A percentile compares a stretch with the other conserved stretches of the same genome.
phyloP scores from a whole-genome alignment of 2,797 vertebrate species.

The Oreonectes daqikongensis region DNA sequence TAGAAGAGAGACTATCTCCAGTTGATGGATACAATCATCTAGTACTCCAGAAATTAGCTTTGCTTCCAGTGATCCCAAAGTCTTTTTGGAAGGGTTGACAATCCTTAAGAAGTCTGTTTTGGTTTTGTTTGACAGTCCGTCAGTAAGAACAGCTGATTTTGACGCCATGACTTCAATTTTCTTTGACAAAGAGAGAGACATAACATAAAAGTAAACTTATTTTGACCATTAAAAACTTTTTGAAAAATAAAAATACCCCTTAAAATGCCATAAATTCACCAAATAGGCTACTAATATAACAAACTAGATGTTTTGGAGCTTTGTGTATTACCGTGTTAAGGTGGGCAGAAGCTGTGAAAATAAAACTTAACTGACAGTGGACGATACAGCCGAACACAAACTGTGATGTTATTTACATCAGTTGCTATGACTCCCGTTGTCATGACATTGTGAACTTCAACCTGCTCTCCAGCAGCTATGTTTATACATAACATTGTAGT shows the following conservation, averaged over 20 bases:
- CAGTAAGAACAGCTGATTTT: not conserved
- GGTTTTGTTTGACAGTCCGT: not conserved
- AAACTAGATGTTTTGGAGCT: not conserved
- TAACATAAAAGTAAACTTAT: not conserved
- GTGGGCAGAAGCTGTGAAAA: not conserved
- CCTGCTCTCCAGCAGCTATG: not conserved
- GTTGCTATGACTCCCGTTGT: constrained; percentile 41
- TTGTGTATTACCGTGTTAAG: constrained; percentile 24
- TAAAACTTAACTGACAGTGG: not conserved
- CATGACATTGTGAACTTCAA: constrained; percentile 16
- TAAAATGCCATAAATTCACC: not conserved
- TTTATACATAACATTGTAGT: not conserved
- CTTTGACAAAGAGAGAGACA: constrained; percentile 8
- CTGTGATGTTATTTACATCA: constrained; percentile 15
- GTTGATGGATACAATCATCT: constrained; percentile 77
- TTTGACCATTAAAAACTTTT: not conserved
- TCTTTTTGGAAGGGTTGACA: constrained; percentile 59
- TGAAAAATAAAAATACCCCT: not conserved
- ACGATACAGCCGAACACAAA: constrained; percentile 8
- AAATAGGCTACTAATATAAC: no score
- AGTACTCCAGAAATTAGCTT: constrained; percentile 76
- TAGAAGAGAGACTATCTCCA: constrained; percentile 76
- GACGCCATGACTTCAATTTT: constrained; percentile 12
- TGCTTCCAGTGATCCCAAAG: constrained; percentile 69
- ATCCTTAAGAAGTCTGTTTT: constrained; percentile 42